Evolutionary conservation across 1,140 invertebrate genomes (phyloP).

Genomic region (Plodia interpunctella): DNA sequence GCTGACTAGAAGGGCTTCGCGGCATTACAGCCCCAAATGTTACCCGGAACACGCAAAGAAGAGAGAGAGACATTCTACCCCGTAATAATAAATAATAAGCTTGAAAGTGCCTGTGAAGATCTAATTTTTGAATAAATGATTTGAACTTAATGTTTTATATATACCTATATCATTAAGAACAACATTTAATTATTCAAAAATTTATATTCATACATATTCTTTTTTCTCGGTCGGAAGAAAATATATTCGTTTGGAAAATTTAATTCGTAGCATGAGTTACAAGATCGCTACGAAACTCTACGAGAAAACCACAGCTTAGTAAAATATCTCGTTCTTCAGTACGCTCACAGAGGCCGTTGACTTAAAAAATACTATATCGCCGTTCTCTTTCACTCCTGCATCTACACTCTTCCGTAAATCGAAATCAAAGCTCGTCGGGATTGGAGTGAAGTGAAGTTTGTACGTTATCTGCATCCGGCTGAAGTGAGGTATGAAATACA

Average conservation of each 20-base stretch:
- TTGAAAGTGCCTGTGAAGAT: too few species aligned
- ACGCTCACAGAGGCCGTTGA: slow-evolving; percentile 68
- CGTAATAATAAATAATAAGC: too few species aligned
- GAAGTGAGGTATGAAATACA: slow-evolving; percentile 46
- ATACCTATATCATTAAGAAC: too few species aligned
- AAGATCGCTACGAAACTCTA: slow-evolving; percentile 21
- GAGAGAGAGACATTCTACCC: too few species aligned
- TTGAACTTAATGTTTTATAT: too few species aligned
- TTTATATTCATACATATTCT: too few species aligned
- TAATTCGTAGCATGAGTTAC: background rate
- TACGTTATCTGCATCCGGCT: slow-evolving; percentile 26
- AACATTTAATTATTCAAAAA: too few species aligned
- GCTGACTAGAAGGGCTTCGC: too few species aligned
- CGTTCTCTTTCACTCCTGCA: slow-evolving; percentile 48
- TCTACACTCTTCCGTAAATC: slow-evolving; percentile 73
- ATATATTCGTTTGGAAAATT: background rate
- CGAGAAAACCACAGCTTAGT: slow-evolving; percentile 46
- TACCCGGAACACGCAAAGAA: too few species aligned
- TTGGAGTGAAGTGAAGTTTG: slow-evolving; percentile 63
- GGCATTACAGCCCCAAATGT: too few species aligned
- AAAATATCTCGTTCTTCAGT: slow-evolving; percentile 48
- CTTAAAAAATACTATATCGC: slow-evolving; percentile 61
- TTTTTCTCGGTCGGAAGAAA: too few species aligned
- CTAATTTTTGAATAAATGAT: too few species aligned
- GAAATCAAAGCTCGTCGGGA: slow-evolving; percentile 75